These are phyloP conservation scores for Ambastaia sidthimunki DNA, from an alignment of 2,797 vertebrate species.

Conservation along the genomic window DNA sequence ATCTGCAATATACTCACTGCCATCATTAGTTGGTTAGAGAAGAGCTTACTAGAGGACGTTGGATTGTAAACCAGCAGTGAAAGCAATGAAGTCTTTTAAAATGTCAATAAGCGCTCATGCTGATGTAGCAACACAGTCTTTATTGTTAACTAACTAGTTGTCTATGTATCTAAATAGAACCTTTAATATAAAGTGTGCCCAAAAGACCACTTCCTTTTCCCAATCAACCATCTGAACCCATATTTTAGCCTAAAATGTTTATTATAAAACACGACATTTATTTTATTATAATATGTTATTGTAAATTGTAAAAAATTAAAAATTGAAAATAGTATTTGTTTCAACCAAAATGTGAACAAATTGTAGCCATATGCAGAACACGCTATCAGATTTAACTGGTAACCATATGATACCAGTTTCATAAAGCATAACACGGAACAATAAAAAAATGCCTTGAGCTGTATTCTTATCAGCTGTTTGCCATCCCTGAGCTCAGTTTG, in stretches of 20 bases:
- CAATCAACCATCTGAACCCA: too few relatives aligned
- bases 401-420: not conserved
- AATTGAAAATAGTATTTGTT: too few relatives aligned
- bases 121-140: not conserved
- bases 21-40: not conserved
- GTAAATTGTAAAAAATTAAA: too few relatives aligned
- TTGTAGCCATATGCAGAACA: not conserved
- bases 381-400: not conserved
- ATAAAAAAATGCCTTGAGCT: not conserved
- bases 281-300: too few relatives aligned
- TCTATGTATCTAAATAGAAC: not conserved
- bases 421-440: not conserved
- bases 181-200: not conserved
- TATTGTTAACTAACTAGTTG: not conserved
- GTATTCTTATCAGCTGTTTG: slow-evolving; percentile 2
- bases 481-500: not conserved
- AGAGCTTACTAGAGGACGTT: not conserved
- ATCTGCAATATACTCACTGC: not conserved
- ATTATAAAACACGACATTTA: too few relatives aligned
- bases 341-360: not conserved
- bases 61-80: not conserved
- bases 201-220: not conserved
- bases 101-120: not conserved
- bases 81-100: not conserved
- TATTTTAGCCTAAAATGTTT: too few relatives aligned